These are phyloP conservation scores for Carcharodon carcharias DNA, from an alignment of 2,797 vertebrate genomes.

Conservation along the genomic window DNA sequence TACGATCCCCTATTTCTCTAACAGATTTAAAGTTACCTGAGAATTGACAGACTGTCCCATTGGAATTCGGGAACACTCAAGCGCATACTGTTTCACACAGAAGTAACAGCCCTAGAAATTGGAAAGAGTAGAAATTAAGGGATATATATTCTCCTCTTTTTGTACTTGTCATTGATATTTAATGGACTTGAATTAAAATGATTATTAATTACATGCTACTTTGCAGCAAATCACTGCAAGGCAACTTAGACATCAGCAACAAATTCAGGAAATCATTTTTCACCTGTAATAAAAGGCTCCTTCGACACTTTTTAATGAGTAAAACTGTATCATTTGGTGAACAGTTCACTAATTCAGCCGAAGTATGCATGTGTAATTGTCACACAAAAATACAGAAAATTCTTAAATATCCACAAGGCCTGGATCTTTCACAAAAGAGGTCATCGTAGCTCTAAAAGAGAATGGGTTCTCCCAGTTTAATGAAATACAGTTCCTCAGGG, in stretches of 20 bases:
- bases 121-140: not conserved
- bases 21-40: constrained; percentile 69
- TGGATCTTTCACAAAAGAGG: not conserved
- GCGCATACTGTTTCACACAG: constrained; percentile 93
- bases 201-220: not conserved
- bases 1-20: not conserved
- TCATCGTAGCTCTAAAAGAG: not conserved
- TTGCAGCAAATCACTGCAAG: not conserved
- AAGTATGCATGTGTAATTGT: not conserved
- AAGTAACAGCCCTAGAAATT: constrained; percentile 83
- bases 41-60: constrained; percentile 98
- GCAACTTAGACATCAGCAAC: not conserved
- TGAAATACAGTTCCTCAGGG: not conserved
- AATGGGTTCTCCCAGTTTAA: not conserved
- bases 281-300: not conserved
- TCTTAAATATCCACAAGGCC: not conserved
- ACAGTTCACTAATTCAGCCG: not conserved
- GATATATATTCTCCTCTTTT: not conserved
- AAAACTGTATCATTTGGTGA: not conserved
- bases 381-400: not conserved
- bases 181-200: not conserved
- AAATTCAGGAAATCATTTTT: not conserved
- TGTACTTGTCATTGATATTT: not conserved
- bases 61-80: constrained; percentile 93
- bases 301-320: not conserved